Base-by-base conservation (phyloP, 30 jellyfish, hydroid and myxozoan species). In the Morbakka virulenta region DNA sequence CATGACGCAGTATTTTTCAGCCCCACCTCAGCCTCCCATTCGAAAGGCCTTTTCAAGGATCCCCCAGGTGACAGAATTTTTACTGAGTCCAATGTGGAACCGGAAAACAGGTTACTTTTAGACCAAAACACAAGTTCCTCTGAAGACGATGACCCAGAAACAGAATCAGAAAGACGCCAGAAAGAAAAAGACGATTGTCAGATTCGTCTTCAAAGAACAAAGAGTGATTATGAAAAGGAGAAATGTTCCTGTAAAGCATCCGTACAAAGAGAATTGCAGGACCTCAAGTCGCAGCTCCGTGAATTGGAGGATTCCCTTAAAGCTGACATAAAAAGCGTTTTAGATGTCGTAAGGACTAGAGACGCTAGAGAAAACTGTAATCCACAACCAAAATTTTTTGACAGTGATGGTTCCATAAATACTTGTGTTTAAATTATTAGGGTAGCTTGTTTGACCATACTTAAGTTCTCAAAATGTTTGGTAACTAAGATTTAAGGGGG, bases 1-100 rank as follows among this genome's bases (percentile, higher is more conserved):
- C 63, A 80, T 3, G 80, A 75, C 30, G 82, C 57, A 29, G 64
- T 86, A n/a, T 86, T 86, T 57, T 36, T 36, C 49, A 86, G 96
- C 50, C 96, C 96, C 11, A 31, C 25, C 6, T 31, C 20, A 2
- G 64, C n/a, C n/a, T n/a, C n/a, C n/a, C n/a, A n/a, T n/a, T n/a
- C n/a, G n/a, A n/a, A n/a, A n/a, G n/a, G n/a, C n/a, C n/a, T n/a
- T n/a, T n/a, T n/a, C n/a, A n/a, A n/a, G n/a, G n/a, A n/a, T n/a
- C n/a, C n/a, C n/a, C n/a, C n/a, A n/a, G n/a, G n/a, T n/a, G n/a
- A n/a, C n/a, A n/a, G n/a, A n/a, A n/a, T n/a, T n/a, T n/a, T n/a
- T n/a, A n/a, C n/a, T n/a, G n/a, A n/a, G n/a, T n/a, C n/a, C n/a
- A n/a, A n/a, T n/a, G n/a, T n/a, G n/a, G n/a, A n/a, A n/a, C n/a